Percentiles rank a stretch among this genome's conserved stretches.
These are phyloP conservation scores for Drosophila rufa DNA, from an alignment of 1,140 invertebrate genomes.

Conservation along the genomic window DNA sequence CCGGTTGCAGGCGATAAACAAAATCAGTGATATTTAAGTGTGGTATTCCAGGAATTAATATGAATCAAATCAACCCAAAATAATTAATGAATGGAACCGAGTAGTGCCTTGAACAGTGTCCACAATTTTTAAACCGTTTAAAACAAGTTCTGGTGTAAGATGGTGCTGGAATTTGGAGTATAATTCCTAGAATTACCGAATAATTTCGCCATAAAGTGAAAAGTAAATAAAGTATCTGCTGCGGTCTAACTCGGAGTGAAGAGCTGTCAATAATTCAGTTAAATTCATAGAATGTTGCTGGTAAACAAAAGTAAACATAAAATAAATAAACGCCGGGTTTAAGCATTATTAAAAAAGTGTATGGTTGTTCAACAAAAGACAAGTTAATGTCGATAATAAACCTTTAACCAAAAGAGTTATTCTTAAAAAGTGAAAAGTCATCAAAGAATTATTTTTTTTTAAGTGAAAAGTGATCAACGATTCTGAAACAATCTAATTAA, in stretches of 20 bases:
- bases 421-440: not conserved
- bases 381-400: not conserved
- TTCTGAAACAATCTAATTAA: not conserved
- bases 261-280: not conserved
- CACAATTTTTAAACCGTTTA: not conserved
- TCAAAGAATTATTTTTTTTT: not conserved
- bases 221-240: not conserved
- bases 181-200: not conserved
- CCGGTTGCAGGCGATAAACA: constrained; percentile 30
- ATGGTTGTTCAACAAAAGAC: not conserved
- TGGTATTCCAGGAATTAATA: constrained; percentile 20
- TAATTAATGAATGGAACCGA: not conserved
- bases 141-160: not conserved
- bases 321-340: not conserved
- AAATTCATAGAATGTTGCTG: not conserved
- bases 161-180: not conserved
- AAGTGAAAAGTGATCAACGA: not conserved
- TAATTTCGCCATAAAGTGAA: constrained; percentile 12
- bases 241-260: not conserved
- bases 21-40: constrained; percentile 11
- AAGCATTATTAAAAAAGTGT: not conserved
- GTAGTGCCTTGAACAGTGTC: not conserved
- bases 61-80: not conserved
- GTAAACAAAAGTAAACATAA: too few relatives aligned
- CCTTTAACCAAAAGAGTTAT: not conserved